Conservation (phyloP, 2,797 vertebrate species). For the Heliangelus exortis region DNA sequence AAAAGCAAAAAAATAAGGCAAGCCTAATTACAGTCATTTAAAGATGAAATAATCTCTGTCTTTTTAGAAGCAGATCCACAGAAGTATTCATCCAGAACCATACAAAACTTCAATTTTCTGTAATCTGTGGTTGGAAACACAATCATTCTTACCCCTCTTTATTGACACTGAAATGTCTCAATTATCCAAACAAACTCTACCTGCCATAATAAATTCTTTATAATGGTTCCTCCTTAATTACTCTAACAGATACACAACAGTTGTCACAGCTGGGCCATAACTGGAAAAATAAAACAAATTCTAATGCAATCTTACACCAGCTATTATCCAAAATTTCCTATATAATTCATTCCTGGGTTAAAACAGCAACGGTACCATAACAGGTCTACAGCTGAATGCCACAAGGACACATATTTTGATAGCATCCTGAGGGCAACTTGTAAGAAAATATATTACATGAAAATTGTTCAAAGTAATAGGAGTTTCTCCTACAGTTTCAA, state of each 20-base stretch:
- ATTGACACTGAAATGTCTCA: not conserved
- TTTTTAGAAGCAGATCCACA: not conserved
- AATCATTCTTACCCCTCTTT: not conserved
- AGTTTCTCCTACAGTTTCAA: not conserved
- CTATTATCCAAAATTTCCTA: not conserved
- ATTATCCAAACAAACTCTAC: not conserved
- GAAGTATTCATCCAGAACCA: not conserved
- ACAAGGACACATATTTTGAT: not conserved
- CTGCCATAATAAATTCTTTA: not conserved
- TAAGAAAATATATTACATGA: not conserved
- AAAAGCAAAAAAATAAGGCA: not conserved
- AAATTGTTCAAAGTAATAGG: not conserved
- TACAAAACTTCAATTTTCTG: not conserved
- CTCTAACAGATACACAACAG: not conserved
- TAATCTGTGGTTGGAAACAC: not conserved
- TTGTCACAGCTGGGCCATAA: not conserved
- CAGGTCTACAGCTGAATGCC: not conserved
- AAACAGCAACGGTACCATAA: not conserved
- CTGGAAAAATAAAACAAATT: not conserved
- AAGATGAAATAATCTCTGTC: not conserved
- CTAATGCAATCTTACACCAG: not conserved
- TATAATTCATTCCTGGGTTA: not conserved
- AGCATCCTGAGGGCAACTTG: not conserved
- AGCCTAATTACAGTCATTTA: not conserved
- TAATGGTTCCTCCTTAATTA: not conserved